Evolutionary conservation across 2,888 invertebrate genomes (phyloP).

Genomic region (Brenthis daphne): DNA sequence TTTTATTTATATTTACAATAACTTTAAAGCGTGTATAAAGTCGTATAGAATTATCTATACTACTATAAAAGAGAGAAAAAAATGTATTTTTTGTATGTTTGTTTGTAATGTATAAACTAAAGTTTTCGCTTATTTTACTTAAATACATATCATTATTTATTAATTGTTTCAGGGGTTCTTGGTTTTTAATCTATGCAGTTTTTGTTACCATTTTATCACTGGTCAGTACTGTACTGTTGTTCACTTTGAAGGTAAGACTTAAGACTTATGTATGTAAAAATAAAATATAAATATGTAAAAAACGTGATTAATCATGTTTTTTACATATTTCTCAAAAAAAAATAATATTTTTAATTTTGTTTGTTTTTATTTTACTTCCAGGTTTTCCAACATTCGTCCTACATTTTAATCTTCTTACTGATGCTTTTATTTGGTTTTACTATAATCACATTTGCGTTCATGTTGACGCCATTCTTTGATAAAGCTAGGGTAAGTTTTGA

Average conservation of each 20-base stretch:
- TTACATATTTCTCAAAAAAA: not conserved
- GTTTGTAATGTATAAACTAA: too few species aligned
- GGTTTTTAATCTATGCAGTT: slow-evolving; percentile 90
- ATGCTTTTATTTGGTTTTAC: slow-evolving; percentile 91
- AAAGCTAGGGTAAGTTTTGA: slow-evolving; percentile 86
- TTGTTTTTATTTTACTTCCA: slow-evolving; percentile 49
- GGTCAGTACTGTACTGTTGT: slow-evolving; percentile 86
- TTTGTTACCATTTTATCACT: slow-evolving; percentile 87
- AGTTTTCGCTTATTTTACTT: too few species aligned
- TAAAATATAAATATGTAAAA: too few species aligned
- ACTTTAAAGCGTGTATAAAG: not conserved
- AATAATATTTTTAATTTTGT: not conserved
- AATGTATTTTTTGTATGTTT: too few species aligned
- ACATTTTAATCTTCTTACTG: slow-evolving; percentile 88
- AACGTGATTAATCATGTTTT: not conserved
- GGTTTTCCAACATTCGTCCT: slow-evolving; percentile 90
- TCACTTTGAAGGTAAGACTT: slow-evolving; percentile 84
- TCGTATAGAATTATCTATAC: too few species aligned
- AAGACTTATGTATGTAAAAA: too few species aligned
- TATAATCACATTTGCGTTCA: slow-evolving; percentile 91
- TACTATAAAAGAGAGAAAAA: too few species aligned
- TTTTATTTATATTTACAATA: not conserved
- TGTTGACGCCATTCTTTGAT: slow-evolving; percentile 93
- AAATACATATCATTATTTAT: too few species aligned
- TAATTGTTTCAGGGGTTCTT: slow-evolving; percentile 86